Conservation (phyloP, 1,140 invertebrate species). For the Cyclina sinensis region DNA sequence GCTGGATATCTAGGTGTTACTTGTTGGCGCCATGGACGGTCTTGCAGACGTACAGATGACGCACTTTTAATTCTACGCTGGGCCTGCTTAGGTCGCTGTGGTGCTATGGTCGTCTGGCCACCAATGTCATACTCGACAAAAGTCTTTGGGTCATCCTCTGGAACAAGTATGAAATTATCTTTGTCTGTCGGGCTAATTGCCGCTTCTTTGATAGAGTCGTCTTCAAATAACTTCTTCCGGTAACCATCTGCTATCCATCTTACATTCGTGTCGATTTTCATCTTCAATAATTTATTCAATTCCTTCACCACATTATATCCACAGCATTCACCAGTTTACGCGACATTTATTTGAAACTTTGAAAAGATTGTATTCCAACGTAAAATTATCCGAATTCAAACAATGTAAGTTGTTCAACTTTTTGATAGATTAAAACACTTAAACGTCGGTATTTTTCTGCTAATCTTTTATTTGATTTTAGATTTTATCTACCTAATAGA, state of each 20-base stretch:
- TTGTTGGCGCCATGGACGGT: slow-evolving; percentile 44
- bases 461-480: not conserved
- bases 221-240: slow-evolving; percentile 69
- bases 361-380: not conserved
- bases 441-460: not conserved
- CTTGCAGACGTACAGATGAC: slow-evolving; percentile 34
- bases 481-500: not conserved
- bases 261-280: slow-evolving; percentile 45
- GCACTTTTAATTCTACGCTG: slow-evolving; percentile 67
- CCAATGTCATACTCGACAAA: slow-evolving; percentile 66
- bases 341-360: not conserved
- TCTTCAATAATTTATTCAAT: not conserved
- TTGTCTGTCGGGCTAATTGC: slow-evolving; percentile 59
- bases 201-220: slow-evolving; percentile 63
- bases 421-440: not conserved
- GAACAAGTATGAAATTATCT: slow-evolving; percentile 69
- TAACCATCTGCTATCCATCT: slow-evolving; percentile 73
- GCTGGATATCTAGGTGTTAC: slow-evolving; percentile 38
- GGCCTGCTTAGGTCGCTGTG: slow-evolving; percentile 19
- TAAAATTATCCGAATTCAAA: not conserved
- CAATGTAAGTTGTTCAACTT: not conserved
- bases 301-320: not conserved
- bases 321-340: not conserved
- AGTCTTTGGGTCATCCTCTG: slow-evolving; percentile 65
- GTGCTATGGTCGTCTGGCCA: slow-evolving; percentile 41